These are phyloP conservation scores for Silurus meridionalis DNA, from an alignment of 2,113 vertebrate genomes.

Conservation along the genomic window DNA sequence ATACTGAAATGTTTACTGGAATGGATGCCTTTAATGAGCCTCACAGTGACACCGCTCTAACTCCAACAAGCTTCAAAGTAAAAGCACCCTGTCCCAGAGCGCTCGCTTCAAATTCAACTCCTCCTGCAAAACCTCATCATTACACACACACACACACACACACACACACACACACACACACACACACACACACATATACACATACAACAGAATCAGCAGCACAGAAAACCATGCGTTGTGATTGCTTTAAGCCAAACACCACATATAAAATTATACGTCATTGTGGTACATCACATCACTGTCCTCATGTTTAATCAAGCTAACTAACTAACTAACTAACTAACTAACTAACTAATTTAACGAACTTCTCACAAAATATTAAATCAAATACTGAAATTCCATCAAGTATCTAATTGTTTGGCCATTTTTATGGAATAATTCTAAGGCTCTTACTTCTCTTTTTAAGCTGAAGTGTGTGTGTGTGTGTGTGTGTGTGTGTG, in stretches of 20 bases:
- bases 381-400: conserved; percentile 52
- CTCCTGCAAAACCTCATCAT: neutral
- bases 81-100: conserved; percentile 68
- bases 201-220: neutral
- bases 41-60: conserved; percentile 65
- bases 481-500: conserved; percentile 21
- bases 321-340: neutral
- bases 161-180: neutral
- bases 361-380: conserved; percentile 17
- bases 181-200: neutral
- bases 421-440: conserved; percentile 54
- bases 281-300: neutral
- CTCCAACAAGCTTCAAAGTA: conserved; percentile 73
- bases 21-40: conserved; percentile 77
- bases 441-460: conserved; percentile 54
- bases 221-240: neutral
- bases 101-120: conserved; percentile 72
- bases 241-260: conserved; percentile 59
- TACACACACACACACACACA: neutral
- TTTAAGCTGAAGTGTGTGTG: conserved; percentile 47
- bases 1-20: conserved; percentile 78
- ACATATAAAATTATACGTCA: neutral
- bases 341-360: too few species aligned
- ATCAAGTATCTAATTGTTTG: conserved; percentile 54
- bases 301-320: neutral